Evolutionary conservation across 2,113 vertebrate species (phyloP).

Genomic region (Austrofundulus limnaeus): DNA sequence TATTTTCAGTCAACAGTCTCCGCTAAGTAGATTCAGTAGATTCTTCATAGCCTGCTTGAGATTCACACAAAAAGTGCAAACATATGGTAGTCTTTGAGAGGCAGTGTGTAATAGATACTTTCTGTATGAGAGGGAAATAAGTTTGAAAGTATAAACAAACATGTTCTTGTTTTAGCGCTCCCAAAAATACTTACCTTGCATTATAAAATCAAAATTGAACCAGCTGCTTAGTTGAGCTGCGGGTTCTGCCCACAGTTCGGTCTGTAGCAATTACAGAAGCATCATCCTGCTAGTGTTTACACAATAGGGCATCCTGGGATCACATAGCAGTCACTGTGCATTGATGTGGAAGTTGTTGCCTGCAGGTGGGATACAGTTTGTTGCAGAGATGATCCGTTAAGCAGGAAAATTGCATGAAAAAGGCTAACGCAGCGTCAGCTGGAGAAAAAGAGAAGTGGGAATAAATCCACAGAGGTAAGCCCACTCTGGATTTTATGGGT

Average conservation of each 20-base stretch:
- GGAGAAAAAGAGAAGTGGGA: constrained; percentile 22
- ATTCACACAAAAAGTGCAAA: constrained; percentile 27
- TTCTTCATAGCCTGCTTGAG: constrained; percentile 3
- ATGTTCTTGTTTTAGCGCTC: constrained; percentile 18
- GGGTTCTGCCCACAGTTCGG: constrained; percentile 37
- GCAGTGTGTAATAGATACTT: constrained; percentile 33
- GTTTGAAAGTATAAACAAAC: constrained; percentile 23
- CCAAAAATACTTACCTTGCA: constrained; percentile 54
- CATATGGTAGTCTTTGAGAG: constrained; percentile 44
- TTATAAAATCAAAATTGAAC: constrained; percentile 51
- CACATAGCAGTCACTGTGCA: constrained; percentile 31
- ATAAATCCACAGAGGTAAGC: constrained; percentile 55
- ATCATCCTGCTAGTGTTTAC: constrained; percentile 28
- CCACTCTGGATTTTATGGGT: constrained; percentile 52
- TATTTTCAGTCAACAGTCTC: too few relatives aligned
- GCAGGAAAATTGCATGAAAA: constrained; percentile 38
- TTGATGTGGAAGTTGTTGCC: constrained; percentile 32
- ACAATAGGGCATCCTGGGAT: constrained; percentile 17
- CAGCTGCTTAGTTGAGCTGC: constrained; percentile 39
- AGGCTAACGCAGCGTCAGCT: constrained; percentile 33
- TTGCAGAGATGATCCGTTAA: constrained; percentile 39
- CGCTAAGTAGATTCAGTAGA: too few relatives aligned
- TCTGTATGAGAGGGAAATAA: constrained; percentile 37
- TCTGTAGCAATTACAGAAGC: constrained; percentile 37
- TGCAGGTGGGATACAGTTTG: constrained; percentile 30